phyloP scores from a whole-genome alignment of 2,888 invertebrate species.

The Neria commutata region DNA sequence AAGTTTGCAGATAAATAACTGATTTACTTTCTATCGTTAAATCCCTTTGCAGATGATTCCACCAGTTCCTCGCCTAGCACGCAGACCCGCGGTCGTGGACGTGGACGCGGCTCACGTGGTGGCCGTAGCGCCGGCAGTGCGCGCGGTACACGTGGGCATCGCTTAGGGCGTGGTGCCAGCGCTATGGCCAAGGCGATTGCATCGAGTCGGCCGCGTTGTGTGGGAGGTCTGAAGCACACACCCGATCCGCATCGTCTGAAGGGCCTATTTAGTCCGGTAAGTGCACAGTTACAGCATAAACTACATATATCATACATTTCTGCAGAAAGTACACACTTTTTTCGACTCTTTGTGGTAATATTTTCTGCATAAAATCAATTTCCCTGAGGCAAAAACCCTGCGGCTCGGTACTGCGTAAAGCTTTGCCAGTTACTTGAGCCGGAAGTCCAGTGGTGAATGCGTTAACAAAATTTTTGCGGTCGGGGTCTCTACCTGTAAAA shows the following conservation, averaged over 20 bases:
- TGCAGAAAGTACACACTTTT: too few species aligned
- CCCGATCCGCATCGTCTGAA: slow-evolving; percentile 57
- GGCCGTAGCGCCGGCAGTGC: slow-evolving; percentile 39
- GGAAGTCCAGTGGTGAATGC: too few species aligned
- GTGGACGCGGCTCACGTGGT: slow-evolving; percentile 44
- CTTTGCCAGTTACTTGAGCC: too few species aligned
- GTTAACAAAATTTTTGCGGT: too few species aligned
- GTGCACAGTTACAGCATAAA: slow-evolving; percentile 41
- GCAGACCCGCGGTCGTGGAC: slow-evolving; percentile 45
- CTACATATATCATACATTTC: neutral
- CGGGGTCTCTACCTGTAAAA: too few species aligned
- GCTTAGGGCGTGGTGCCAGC: slow-evolving; percentile 57
- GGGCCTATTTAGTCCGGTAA: slow-evolving; percentile 58
- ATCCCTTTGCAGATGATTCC: slow-evolving; percentile 33
- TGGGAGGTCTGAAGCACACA: slow-evolving; percentile 57
- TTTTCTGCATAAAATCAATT: too few species aligned
- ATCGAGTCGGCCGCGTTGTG: slow-evolving; percentile 52
- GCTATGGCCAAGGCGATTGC: slow-evolving; percentile 53
- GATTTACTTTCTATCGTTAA: neutral
- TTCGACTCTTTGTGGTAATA: too few species aligned
- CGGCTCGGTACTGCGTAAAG: too few species aligned
- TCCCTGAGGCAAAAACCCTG: too few species aligned
- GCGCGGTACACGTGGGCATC: slow-evolving; percentile 47
- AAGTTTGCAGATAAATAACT: too few species aligned
- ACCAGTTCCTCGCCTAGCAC: slow-evolving; percentile 28